These are phyloP conservation scores for Delia radicum DNA, from an alignment of 1,140 invertebrate genomes.

Conservation along the genomic window DNA sequence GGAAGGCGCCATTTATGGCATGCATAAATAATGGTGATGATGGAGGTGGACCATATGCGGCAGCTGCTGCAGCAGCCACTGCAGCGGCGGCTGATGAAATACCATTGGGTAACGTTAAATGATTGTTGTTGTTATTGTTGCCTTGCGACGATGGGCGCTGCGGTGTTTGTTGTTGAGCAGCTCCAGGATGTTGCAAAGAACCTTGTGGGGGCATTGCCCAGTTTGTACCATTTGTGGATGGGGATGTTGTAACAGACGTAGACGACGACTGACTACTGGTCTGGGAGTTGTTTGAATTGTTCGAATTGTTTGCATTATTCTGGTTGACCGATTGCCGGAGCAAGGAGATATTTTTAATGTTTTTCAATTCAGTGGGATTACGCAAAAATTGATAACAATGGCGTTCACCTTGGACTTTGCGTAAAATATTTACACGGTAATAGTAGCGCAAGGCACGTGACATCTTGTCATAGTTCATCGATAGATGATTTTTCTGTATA, in stretches of 20 bases:
- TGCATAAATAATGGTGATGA: conserved; percentile 54
- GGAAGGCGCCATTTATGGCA: conserved; percentile 51
- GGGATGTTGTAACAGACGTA: conserved; percentile 26
- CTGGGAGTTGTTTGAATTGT: not conserved
- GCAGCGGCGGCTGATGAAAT: conserved; percentile 40
- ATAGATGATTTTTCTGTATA: conserved; percentile 97
- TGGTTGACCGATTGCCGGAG: conserved; percentile 70
- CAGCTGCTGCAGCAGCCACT: conserved; percentile 44
- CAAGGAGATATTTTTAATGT: conserved; percentile 89
- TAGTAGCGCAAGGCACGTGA: conserved; percentile 95
- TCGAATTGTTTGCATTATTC: conserved; percentile 6
- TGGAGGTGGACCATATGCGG: conserved; percentile 52
- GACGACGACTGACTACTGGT: not conserved
- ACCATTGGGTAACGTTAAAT: conserved; percentile 41
- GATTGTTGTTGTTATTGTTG: conserved; percentile 35
- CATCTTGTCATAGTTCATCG: conserved; percentile 99
- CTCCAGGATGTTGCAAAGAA: not conserved
- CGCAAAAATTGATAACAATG: conserved; percentile 94
- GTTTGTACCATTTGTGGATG: conserved; percentile 29
- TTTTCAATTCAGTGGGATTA: conserved; percentile 87
- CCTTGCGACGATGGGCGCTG: conserved; percentile 37
- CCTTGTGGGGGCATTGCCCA: conserved; percentile 31
- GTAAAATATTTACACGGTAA: conserved; percentile 95
- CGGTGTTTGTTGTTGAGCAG: conserved; percentile 61
- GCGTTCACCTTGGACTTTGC: conserved; percentile 95